Percentiles rank a stretch among this genome's conserved stretches.
phyloP scores from a whole-genome alignment of 2,797 vertebrate genomes.

The Notamacropus eugenii region DNA sequence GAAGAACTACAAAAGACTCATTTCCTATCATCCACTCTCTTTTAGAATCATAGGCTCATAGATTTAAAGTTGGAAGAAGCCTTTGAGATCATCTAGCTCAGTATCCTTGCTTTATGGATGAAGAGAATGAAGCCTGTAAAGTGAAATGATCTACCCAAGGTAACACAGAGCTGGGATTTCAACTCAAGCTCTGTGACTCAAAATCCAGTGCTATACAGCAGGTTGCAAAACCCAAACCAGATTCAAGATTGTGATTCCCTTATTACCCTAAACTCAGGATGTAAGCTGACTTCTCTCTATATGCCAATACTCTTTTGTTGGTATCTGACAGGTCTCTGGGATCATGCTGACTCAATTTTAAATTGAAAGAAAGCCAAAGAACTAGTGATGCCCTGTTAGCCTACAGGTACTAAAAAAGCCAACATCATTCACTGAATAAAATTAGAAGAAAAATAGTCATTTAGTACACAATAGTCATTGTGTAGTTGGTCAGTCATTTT shows the following conservation, averaged over 20 bases:
- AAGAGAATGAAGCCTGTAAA: not conserved
- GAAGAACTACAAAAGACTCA: too few relatives aligned
- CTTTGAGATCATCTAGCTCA: not conserved
- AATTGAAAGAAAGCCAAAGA: not conserved
- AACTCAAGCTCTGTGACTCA: not conserved
- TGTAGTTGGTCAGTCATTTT: not conserved
- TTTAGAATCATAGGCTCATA: not conserved
- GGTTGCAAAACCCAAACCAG: not conserved
- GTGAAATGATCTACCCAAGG: not conserved
- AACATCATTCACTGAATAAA: not conserved
- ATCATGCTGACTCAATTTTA: not conserved
- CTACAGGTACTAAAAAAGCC: not conserved
- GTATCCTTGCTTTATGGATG: not conserved
- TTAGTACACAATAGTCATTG: not conserved
- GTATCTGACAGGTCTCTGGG: not conserved
- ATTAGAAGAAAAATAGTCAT: constrained; percentile 17
- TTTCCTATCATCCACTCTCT: not conserved
- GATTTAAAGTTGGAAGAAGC: not conserved
- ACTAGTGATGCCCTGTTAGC: not conserved
- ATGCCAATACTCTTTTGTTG: not conserved
- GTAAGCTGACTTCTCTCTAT: constrained; percentile 14
- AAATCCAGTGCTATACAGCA: not conserved
- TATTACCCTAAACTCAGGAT: not conserved
- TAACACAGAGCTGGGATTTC: not conserved
- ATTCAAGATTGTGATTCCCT: not conserved